Percentiles rank a stretch among this genome's conserved stretches.
These are phyloP conservation scores for Chrysolina americana DNA, from an alignment of 2,888 invertebrate genomes.

Conservation along the genomic window DNA sequence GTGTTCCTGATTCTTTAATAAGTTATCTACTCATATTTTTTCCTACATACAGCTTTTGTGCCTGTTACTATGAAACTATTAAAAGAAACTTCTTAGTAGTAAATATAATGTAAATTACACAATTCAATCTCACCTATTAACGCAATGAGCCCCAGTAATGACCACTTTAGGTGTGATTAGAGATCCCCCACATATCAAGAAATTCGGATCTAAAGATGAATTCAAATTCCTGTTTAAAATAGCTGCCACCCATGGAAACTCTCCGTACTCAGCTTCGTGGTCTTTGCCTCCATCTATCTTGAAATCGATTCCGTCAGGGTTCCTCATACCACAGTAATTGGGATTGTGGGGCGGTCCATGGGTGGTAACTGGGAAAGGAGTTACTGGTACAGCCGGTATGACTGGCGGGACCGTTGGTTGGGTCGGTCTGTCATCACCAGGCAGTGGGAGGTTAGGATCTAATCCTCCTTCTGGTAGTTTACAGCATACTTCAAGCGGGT, in stretches of 20 bases:
- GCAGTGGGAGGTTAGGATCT: constrained; percentile 37
- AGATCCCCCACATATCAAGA: constrained; percentile 83
- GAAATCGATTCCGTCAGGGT: constrained; percentile 82
- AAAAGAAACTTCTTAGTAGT: too few relatives aligned
- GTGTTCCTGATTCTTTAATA: too few relatives aligned
- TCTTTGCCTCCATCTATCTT: constrained; percentile 77
- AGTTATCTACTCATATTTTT: too few relatives aligned
- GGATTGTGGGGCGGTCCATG: constrained; percentile 5
- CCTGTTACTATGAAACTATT: too few relatives aligned
- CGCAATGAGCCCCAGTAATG: constrained; percentile 87
- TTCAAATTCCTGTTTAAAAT: constrained; percentile 70
- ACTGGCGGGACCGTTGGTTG: constrained; percentile 50
- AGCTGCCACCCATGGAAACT: constrained; percentile 90
- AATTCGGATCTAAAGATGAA: constrained; percentile 63
- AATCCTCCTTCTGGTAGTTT: constrained; percentile 64
- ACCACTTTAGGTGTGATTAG: constrained; percentile 83
- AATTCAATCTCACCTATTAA: constrained; percentile 70
- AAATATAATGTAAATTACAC: too few relatives aligned
- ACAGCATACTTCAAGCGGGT: constrained; percentile 85
- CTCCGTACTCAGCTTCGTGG: constrained; percentile 82
- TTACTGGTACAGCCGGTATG: constrained; percentile 65
- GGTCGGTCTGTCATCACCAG: constrained; percentile 24
- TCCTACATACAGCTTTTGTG: too few relatives aligned
- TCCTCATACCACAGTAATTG: constrained; percentile 77
- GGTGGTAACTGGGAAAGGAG: constrained; percentile 6